These are phyloP conservation scores for Semibalanus balanoides DNA, from an alignment of 1,140 invertebrate species.

Conservation along the genomic window DNA sequence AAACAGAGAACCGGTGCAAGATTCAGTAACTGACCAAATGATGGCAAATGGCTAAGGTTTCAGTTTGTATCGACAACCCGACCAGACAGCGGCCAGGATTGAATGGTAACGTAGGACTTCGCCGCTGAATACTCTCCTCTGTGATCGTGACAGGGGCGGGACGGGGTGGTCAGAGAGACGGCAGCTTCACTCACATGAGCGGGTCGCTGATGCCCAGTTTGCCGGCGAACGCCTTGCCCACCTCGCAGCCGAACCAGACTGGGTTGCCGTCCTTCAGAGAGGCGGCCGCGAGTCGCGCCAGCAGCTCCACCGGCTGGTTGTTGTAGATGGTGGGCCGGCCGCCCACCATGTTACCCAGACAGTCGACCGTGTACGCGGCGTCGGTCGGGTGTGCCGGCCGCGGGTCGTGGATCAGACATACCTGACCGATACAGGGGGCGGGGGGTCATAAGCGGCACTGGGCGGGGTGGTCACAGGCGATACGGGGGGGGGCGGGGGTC, in stretches of 20 bases:
- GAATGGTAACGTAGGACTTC: no score
- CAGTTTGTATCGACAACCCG: no score
- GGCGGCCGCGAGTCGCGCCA: slow-evolving; percentile 55
- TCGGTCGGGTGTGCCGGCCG: slow-evolving; percentile 57
- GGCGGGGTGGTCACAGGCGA: no score
- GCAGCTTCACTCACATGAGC: slow-evolving; percentile 43
- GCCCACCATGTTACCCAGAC: slow-evolving; percentile 66
- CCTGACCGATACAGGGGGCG: slow-evolving; percentile 31
- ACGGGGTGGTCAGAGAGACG: no score
- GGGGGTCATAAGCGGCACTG: slow-evolving; percentile 1
- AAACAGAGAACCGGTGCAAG: no score
- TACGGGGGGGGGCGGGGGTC: no score
- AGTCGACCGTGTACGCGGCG: slow-evolving; percentile 69
- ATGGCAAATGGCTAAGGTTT: no score
- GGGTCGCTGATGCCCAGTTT: slow-evolving; percentile 69
- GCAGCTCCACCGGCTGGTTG: slow-evolving; percentile 63
- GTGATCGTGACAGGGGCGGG: no score
- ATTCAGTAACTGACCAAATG: no score
- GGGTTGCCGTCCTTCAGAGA: slow-evolving; percentile 66
- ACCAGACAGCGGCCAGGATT: no score
- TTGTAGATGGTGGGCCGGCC: slow-evolving; percentile 64
- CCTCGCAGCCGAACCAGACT: slow-evolving; percentile 89
- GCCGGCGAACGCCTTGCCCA: slow-evolving; percentile 58
- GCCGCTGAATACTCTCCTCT: no score
- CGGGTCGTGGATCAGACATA: slow-evolving; percentile 74